phyloP scores from a whole-genome alignment of 2,113 vertebrate genomes.

The Chascanopsetta lugubris region DNA sequence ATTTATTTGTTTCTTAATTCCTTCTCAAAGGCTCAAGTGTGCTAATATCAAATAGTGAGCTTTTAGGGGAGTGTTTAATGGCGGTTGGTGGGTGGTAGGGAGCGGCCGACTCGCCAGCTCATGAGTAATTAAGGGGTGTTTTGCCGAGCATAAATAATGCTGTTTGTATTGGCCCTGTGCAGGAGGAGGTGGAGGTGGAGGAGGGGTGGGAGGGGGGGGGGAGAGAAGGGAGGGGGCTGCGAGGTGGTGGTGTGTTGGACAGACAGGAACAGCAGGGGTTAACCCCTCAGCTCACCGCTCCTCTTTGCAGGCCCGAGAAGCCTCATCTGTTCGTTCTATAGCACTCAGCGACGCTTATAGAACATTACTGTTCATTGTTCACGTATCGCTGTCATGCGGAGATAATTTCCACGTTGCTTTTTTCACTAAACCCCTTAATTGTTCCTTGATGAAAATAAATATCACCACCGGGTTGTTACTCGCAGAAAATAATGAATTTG shows the following conservation, averaged over 20 bases:
- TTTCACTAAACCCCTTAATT: constrained; percentile 39
- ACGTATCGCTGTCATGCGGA: constrained; percentile 27
- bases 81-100: constrained; percentile 96
- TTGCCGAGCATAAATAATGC: constrained; percentile 99
- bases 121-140: constrained; percentile 99
- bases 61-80: constrained; percentile 99
- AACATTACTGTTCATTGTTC: constrained; percentile 50
- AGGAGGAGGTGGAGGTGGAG: constrained; percentile 83
- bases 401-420: constrained; percentile 33
- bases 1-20: constrained; percentile 80
- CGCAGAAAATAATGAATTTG: neutral
- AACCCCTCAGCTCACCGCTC: constrained; percentile 71
- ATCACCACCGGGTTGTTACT: constrained; percentile 7
- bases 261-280: constrained; percentile 83
- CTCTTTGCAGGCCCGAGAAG: constrained; percentile 51
- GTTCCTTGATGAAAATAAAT: constrained; percentile 45
- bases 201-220: constrained; percentile 39
- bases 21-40: constrained; percentile 90
- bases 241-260: constrained; percentile 38
- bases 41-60: constrained; percentile 98
- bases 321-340: constrained; percentile 60
- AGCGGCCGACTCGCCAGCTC: constrained; percentile 90
- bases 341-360: constrained; percentile 58
- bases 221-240: constrained; percentile 65
- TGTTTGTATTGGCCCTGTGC: constrained; percentile 95